Base-by-base conservation (phyloP, 2,888 invertebrate species). In the Myopa testacea region DNA sequence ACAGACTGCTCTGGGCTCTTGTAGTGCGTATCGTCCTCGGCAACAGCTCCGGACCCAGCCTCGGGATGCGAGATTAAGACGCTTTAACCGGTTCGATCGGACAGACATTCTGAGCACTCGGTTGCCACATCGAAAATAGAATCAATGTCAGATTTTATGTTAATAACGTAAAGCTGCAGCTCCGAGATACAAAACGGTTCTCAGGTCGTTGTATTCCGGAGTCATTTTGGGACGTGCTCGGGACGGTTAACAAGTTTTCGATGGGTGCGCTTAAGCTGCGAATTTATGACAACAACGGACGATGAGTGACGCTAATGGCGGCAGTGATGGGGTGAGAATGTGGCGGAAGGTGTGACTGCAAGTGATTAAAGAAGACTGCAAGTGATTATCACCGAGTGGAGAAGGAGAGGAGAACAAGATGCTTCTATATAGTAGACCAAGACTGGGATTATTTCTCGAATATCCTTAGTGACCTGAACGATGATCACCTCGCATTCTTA, bases 141-240 rank as follows among this genome's bases (percentile, higher is more conserved):
- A 73, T 73, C 73, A 73, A 50, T 63, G 63, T 73, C 73, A 73
- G 62, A 73, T 63, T 63, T 73, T 62, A 63, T 63, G 62, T 73
- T 63, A 73, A 63, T 50, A 16, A 73, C 26, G 34, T 16, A 5
- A 19, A 73, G 73, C 62, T 73, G 14, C 62, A 73, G 34, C 26
- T 63, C 62, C 5, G 26, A 19, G 62, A 26, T 63, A 19, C 62
- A 58, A 58, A 34, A 19, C 62, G 62, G 34, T 63, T 4, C 62
- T 16, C 58, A 12, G 58, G 52, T 52, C 52, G 14, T 52, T 12
- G 8, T 52, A 12, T 52, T 52, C 10, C 8, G 16, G 3, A 14
- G n/a, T 16, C 58, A 6, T 6, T 58, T n/a, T 58, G n/a, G 16
- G 58, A n/a, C 10, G 45, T 45, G 52, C 37, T 34, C 26, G 34